Base-by-base conservation (phyloP, 2,797 vertebrate species). In the Karalla daura region DNA sequence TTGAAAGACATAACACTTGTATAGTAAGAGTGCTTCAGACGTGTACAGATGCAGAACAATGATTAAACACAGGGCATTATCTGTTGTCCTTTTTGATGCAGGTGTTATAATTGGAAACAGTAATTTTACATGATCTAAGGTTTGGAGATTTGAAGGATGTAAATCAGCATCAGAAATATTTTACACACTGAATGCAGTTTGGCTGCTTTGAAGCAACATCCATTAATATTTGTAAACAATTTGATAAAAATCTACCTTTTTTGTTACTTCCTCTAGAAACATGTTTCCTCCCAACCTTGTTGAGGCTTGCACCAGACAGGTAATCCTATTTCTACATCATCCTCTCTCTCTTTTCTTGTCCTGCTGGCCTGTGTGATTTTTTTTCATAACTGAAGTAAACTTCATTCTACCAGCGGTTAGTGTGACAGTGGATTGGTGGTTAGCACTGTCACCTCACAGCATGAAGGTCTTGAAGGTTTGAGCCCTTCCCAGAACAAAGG, bases 211-310 rank as follows among this genome's bases (percentile, higher is more conserved):
- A n/a, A 39, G 12, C 0, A 5, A 27, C 27, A 20, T 28, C 6
- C 11, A 32, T 61, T 45, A 46, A 20, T 18, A 20, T 28, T 6
- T 9, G 27, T 61, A 40, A 46, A 20, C n/a, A 20, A 45, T 45
- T 56, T 44, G 11, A 11, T 37, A 55, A 28, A 55, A 55, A 25
- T 55, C 10, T 41, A 32, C 2, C 4, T 51, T 1, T 56, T 64
- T 53, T 61, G 2, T 66, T 61, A 9, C 76, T 3, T 89, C 92
- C 88, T 86, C 54, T 93, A 99, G 98, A 91, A 99, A 99, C 62
- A 99, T 99, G 98, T 98, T 99, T 89, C 98, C 97, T 87, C 97
- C 98, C 32, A 99, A 99, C 84, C 83, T 99, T 76, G 96, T 99
- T 49, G 97, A 99, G 92, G 97, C 98, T 65, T 99, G 97, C 90